A percentile compares a stretch with the other conserved stretches of the same genome.
Conservation (phyloP, 1,140 invertebrate species). For the Himalopsyche phryganea region DNA sequence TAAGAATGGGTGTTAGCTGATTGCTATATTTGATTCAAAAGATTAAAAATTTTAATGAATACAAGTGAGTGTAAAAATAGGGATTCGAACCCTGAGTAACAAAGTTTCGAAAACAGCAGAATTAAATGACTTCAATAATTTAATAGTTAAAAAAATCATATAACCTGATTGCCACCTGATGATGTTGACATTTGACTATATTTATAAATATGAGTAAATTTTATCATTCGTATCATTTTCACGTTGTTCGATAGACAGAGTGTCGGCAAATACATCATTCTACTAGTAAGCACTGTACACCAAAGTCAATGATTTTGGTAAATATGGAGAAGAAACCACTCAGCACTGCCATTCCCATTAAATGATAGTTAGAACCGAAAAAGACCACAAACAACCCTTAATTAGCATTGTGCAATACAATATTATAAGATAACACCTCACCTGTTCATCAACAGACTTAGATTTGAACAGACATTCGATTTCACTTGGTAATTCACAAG, state of each 20-base stretch:
- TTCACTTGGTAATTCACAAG: slow-evolving; percentile 35
- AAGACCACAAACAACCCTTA: slow-evolving; percentile 17
- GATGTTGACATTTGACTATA: slow-evolving; percentile 21
- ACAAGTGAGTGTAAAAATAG: no score
- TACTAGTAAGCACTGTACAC: background rate
- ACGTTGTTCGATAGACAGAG: background rate
- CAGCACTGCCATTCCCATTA: slow-evolving; percentile 6
- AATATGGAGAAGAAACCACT: slow-evolving; percentile 9
- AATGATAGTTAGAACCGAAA: slow-evolving; percentile 15
- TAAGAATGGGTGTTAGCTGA: background rate
- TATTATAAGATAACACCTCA: slow-evolving; percentile 38
- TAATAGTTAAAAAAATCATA: slow-evolving; percentile 13
- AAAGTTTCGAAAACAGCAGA: background rate
- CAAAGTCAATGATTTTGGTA: slow-evolving; percentile 1
- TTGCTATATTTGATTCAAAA: no score
- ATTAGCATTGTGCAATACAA: slow-evolving; percentile 20
- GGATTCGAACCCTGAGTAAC: no score
- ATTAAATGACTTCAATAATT: no score
- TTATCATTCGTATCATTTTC: slow-evolving; percentile 4
- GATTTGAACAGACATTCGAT: slow-evolving; percentile 35
- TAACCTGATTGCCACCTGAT: slow-evolving; percentile 11
- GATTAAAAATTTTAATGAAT: no score
- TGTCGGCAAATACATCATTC: slow-evolving; percentile 3
- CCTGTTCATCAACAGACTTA: slow-evolving; percentile 42
- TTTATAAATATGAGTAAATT: slow-evolving; percentile 7